A percentile compares a stretch with the other conserved stretches of the same genome.
phyloP scores from a whole-genome alignment of 2,797 vertebrate species.

The Mormyrops attenuatus region DNA sequence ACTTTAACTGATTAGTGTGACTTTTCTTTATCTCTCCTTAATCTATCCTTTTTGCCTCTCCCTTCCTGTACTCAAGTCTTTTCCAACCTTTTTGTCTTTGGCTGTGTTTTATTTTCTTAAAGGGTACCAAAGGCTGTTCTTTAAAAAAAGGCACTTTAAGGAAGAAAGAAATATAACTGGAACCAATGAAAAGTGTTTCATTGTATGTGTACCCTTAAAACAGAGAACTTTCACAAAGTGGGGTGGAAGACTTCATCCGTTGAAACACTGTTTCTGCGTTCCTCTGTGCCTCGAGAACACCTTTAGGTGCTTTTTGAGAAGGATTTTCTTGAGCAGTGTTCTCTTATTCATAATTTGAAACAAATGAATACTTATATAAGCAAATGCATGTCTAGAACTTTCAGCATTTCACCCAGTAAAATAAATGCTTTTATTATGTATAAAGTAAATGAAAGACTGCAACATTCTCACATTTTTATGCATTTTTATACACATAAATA shows the following conservation, averaged over 20 bases:
- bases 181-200: background rate
- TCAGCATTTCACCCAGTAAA: background rate
- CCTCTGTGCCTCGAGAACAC: background rate
- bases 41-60: constrained; percentile 51
- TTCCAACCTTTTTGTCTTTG: constrained; percentile 66
- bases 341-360: constrained; percentile 40
- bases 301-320: constrained; percentile 36
- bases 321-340: constrained; percentile 77
- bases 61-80: constrained; percentile 72
- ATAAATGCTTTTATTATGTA: background rate
- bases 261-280: background rate
- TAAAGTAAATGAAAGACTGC: background rate
- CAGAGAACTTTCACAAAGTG: background rate
- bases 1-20: constrained; percentile 34
- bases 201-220: background rate
- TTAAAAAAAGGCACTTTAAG: background rate
- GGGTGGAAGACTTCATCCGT: background rate
- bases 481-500: background rate
- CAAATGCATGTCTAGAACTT: background rate
- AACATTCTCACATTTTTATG: background rate
- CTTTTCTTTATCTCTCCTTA: constrained; percentile 36
- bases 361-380: background rate
- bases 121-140: constrained; percentile 63
- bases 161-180: background rate
- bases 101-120: constrained; percentile 56